These are phyloP conservation scores for Phataginus tetradactyla DNA, from an alignment of 2,797 vertebrate genomes.

Conservation along the genomic window DNA sequence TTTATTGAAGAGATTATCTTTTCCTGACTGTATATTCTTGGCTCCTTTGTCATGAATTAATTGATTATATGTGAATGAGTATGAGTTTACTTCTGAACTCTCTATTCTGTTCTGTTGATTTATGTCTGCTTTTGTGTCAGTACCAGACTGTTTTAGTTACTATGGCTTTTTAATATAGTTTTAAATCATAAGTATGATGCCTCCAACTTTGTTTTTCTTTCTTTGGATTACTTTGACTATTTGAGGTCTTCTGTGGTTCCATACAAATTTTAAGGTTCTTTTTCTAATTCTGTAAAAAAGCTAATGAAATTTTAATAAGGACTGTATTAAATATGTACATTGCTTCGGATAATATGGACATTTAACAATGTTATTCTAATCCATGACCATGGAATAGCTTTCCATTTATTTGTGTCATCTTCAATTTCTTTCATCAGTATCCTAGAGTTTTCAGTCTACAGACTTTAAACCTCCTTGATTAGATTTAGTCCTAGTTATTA, in stretches of 20 bases:
- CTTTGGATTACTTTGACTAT: background rate
- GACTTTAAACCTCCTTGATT: background rate
- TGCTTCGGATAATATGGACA: background rate
- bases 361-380: background rate
- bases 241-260: background rate
- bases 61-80: background rate
- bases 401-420: background rate
- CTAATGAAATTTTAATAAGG: background rate
- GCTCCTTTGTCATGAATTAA: background rate
- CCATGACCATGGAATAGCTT: background rate
- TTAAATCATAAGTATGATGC: background rate
- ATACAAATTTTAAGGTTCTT: background rate
- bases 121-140: background rate
- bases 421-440: background rate
- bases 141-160: background rate
- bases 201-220: background rate
- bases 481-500: background rate
- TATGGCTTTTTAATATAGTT: background rate
- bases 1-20: background rate
- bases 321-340: background rate
- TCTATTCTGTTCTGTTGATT: background rate
- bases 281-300: background rate
- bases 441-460: background rate
- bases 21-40: background rate
- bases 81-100: background rate